Base-by-base conservation (phyloP, 2,797 vertebrate genomes). In the Muscicapa comitata region DNA sequence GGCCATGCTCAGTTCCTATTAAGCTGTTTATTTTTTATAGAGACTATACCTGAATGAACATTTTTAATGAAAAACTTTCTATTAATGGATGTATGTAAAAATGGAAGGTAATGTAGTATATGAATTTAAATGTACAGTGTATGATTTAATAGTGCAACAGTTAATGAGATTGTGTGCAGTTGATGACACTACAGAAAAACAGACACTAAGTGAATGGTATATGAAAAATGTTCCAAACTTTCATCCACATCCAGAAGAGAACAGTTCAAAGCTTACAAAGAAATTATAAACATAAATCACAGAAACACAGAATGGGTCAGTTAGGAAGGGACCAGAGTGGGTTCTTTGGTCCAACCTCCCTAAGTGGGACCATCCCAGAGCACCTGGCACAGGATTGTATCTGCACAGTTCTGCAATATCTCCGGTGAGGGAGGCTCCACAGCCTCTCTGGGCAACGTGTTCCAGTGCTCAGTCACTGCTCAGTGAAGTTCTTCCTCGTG, bases 161-260 rank as follows among this genome's bases (percentile, higher is more conserved):
- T 94, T 91, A 75, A 92, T 35, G 51, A 86, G 68, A 66, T 70
- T 93, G 68, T 35, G 13, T 65, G 71, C 57, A 55, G 33, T 11
- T 88, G 85, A 65, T 90, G 75, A 86, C 57, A 37, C 37, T 91
- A 80, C 66, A 93, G 76, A 91, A 90, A 65, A 68, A 80, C 72
- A 24, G 58, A n/a, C 40, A 19, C 12, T 86, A 77, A 89, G 55
- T 85, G 38, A 76, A 54, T 51, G 63, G n/a, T 33, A 7, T 29
- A 58, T 75, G 72, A 71, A 87, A 93, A 87, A 86, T 40, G 11
- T 72, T 78, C 31, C 14, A 13, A 81, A 86, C 51, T 90, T 88
- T 73, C 16, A 51, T 85, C 43, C 47, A 8, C 16, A 48, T 78
- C 43, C 66, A 66, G 61, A 75, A 83, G 24, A 86, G 54, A 78